Percentiles rank a stretch among this genome's conserved stretches.
Evolutionary conservation across 2,888 invertebrate genomes (phyloP).

Genomic region (Pterostichus madidus): DNA sequence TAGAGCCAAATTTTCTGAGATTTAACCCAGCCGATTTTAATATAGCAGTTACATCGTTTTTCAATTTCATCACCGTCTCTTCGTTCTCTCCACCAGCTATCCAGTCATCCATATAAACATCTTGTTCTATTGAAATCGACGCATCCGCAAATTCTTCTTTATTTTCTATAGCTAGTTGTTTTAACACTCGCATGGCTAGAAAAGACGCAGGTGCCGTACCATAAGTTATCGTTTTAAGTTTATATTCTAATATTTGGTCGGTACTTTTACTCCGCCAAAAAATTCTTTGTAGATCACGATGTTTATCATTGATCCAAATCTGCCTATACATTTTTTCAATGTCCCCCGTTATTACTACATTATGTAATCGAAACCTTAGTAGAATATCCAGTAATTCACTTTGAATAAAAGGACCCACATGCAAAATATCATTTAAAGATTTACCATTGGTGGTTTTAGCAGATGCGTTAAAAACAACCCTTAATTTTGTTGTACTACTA

Average conservation of each 20-base stretch:
- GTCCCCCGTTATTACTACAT: constrained; percentile 69
- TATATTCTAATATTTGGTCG: background rate
- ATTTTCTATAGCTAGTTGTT: constrained; percentile 50
- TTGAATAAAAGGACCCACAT: constrained; percentile 70
- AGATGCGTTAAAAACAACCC: constrained; percentile 64
- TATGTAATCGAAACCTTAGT: constrained; percentile 60
- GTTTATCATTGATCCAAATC: constrained; percentile 67
- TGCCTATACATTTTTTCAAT: constrained; percentile 70
- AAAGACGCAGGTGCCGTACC: constrained; percentile 28
- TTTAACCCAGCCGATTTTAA: background rate
- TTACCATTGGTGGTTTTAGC: constrained; percentile 60
- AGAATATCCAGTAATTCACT: constrained; percentile 68
- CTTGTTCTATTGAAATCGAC: background rate
- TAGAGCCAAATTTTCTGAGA: background rate
- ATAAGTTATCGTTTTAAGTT: constrained; percentile 25
- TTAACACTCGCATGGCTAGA: constrained; percentile 39
- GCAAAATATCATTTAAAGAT: constrained; percentile 69
- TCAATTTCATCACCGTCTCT: background rate
- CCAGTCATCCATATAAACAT: constrained; percentile 62
- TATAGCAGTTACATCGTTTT: background rate
- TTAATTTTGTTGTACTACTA: constrained; percentile 68
- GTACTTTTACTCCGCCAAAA: background rate
- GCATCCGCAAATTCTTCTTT: background rate
- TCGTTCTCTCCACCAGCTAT: constrained; percentile 1
- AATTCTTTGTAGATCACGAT: constrained; percentile 51